These are phyloP conservation scores for Adelges cooleyi DNA, from an alignment of 1,140 invertebrate genomes.

Conservation along the genomic window DNA sequence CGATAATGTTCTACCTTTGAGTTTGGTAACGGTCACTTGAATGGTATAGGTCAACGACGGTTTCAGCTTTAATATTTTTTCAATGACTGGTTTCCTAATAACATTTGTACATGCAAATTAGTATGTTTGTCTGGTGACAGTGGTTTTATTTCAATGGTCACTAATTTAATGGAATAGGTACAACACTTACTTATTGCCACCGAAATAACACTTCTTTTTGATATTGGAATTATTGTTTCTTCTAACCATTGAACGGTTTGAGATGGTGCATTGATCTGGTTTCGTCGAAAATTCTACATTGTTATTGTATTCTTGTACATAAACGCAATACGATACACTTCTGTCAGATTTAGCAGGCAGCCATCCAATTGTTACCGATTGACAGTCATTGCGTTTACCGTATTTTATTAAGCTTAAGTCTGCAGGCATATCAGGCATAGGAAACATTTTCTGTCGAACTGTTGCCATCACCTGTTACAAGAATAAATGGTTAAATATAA, in stretches of 20 bases:
- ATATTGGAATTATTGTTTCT: background rate
- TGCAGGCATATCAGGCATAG: constrained; percentile 39
- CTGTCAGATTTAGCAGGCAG: constrained; percentile 33
- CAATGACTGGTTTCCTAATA: background rate
- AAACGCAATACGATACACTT: background rate
- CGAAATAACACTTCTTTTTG: background rate
- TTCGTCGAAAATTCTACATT: background rate
- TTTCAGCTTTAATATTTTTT: constrained; percentile 3
- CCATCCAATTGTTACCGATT: constrained; percentile 41
- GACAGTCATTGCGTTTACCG: constrained; percentile 36
- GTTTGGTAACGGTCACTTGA: constrained; percentile 9
- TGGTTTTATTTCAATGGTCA: no score
- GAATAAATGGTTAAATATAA: background rate
- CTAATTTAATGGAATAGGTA: no score
- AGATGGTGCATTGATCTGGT: background rate
- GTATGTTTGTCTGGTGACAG: no score
- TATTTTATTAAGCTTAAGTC: constrained; percentile 37
- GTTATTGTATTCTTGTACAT: background rate
- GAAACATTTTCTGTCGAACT: constrained; percentile 34
- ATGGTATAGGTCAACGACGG: background rate
- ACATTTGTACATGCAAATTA: no score
- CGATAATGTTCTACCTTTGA: background rate
- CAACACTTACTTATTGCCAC: background rate
- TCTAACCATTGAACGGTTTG: background rate
- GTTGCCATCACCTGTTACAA: constrained; percentile 38